A percentile compares a stretch with the other conserved stretches of the same genome.
These are phyloP conservation scores for Idaea straminata DNA, from an alignment of 2,888 invertebrate genomes.

Conservation along the genomic window DNA sequence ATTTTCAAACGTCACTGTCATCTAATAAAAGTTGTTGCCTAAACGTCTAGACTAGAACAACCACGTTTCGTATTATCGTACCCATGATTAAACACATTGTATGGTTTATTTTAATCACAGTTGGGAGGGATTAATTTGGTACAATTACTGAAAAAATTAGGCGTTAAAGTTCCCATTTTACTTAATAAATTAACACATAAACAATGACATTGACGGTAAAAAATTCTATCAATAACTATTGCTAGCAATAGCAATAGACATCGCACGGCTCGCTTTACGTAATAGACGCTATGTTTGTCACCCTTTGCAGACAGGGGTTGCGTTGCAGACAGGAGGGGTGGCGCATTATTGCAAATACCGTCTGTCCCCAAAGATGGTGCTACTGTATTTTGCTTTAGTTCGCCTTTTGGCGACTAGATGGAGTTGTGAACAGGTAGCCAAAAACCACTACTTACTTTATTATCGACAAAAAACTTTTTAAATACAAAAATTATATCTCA, in stretches of 20 bases:
- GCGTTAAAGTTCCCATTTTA: not conserved
- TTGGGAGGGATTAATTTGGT: not conserved
- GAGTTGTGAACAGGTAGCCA: conserved; percentile 37
- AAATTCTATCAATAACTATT: not conserved
- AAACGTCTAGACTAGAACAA: no score
- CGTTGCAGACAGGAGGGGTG: conserved; percentile 38
- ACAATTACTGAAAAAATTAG: not conserved
- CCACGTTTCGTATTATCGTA: no score
- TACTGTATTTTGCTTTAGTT: conserved; percentile 72
- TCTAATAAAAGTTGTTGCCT: no score
- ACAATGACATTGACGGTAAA: not conserved
- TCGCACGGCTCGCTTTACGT: conserved; percentile 31
- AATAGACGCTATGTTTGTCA: conserved; percentile 48
- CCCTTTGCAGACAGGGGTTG: conserved; percentile 52
- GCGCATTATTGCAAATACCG: conserved; percentile 64
- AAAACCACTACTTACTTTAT: conserved; percentile 4
- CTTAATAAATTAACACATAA: not conserved
- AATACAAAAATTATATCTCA: not conserved
- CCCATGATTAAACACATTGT: no score
- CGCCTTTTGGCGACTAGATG: conserved; percentile 67
- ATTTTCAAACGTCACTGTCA: no score
- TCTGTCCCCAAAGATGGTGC: conserved; percentile 69
- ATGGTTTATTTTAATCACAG: not conserved
- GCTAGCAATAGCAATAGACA: conserved; percentile 29
- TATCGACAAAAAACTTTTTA: conserved; percentile 3